These are phyloP conservation scores for Lepus townsendii DNA, from an alignment of 2,797 vertebrate genomes.

Conservation along the genomic window DNA sequence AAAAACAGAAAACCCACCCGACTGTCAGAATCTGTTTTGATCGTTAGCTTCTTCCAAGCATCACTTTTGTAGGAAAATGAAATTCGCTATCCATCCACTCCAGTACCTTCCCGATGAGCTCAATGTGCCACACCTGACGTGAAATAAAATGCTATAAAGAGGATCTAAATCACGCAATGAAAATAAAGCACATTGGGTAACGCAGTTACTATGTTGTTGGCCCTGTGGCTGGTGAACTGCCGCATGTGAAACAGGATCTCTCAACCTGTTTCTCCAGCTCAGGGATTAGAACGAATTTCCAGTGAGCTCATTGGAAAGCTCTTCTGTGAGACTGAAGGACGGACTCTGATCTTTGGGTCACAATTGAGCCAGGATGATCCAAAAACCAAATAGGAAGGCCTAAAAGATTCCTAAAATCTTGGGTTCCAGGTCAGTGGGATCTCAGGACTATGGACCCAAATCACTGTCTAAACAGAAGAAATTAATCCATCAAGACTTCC, in stretches of 20 bases:
- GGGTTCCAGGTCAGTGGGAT: not conserved
- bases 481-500: not conserved
- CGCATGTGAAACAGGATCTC: slow-evolving; percentile 64
- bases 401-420: slow-evolving; percentile 10
- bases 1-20: slow-evolving; percentile 4
- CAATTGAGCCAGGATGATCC: not conserved
- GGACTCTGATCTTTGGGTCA: slow-evolving; percentile 48
- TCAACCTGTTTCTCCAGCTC: slow-evolving; percentile 32
- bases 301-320: slow-evolving; percentile 61
- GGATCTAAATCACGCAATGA: slow-evolving; percentile 34
- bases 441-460: not conserved
- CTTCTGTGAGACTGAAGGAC: slow-evolving; percentile 25
- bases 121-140: not conserved
- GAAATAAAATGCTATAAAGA: slow-evolving; percentile 50
- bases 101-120: not conserved
- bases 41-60: slow-evolving; percentile 12
- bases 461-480: not conserved
- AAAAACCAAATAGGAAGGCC: not conserved
- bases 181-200: slow-evolving; percentile 64
- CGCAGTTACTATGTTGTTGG: slow-evolving; percentile 46
- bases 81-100: not conserved
- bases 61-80: slow-evolving; percentile 40
- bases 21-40: slow-evolving; percentile 45
- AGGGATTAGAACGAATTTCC: slow-evolving; percentile 64
- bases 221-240: slow-evolving; percentile 60